These are phyloP conservation scores for Blastomussa wellsi DNA, from an alignment of 92 coral and sea anemone genomes.

Conservation along the genomic window DNA sequence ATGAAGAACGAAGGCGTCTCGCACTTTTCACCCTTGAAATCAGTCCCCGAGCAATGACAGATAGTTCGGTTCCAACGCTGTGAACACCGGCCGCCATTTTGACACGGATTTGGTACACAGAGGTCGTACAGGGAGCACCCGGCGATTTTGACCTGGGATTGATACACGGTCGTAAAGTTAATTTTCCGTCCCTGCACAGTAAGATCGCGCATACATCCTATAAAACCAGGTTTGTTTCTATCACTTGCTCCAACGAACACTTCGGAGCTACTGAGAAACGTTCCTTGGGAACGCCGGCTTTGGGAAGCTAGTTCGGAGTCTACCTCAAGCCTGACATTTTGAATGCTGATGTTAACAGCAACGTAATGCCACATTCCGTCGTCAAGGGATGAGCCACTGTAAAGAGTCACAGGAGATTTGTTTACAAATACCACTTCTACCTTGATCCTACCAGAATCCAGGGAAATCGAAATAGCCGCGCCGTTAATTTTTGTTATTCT, in stretches of 20 bases:
- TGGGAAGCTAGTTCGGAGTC: constrained; percentile 49
- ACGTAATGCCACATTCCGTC: constrained; percentile 90
- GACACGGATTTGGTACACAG: constrained; percentile 84
- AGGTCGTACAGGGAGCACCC: constrained; percentile 65
- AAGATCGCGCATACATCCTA: constrained; percentile 86
- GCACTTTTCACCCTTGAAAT: constrained; percentile 67
- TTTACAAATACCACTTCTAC: constrained; percentile 54
- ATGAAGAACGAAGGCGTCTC: constrained; percentile 65
- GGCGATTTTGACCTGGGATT: constrained; percentile 37
- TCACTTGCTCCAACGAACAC: constrained; percentile 60
- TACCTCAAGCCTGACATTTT: constrained; percentile 51
- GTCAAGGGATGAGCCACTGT: constrained; percentile 51
- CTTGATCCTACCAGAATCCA: constrained; percentile 55
- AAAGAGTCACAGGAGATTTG: constrained; percentile 39
- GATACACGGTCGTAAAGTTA: constrained; percentile 29
- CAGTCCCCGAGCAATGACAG: constrained; percentile 83
- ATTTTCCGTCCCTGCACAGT: constrained; percentile 59
- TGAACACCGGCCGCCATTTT: constrained; percentile 73
- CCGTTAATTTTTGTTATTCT: constrained; percentile 35
- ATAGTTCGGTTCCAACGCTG: constrained; percentile 53
- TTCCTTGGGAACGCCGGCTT: constrained; percentile 11
- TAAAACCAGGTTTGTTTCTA: constrained; percentile 44
- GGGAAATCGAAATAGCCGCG: constrained; percentile 59
- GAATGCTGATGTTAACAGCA: constrained; percentile 56
- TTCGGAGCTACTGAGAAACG: constrained; percentile 49